Evolutionary conservation across 2,797 vertebrate species (phyloP).

Genomic region (Phoebastria nigripes): DNA sequence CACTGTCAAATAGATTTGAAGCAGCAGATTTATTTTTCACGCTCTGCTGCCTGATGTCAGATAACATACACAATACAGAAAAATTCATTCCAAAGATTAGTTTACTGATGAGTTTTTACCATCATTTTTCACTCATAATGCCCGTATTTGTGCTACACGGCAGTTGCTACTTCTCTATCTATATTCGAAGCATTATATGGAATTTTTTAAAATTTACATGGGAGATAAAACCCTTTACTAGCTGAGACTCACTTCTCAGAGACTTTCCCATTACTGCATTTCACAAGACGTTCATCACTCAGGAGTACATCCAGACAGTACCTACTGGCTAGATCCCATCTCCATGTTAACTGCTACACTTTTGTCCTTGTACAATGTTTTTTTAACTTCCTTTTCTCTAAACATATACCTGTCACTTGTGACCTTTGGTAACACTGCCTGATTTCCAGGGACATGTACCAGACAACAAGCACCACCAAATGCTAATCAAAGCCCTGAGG

Average conservation of each 20-base stretch:
- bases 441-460: not conserved
- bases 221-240: not conserved
- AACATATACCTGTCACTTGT: not conserved
- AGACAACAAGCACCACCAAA: not conserved
- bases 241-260: not conserved
- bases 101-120: slow-evolving; percentile 33
- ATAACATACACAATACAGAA: not conserved
- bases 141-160: not conserved
- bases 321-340: not conserved
- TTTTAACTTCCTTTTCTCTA: not conserved
- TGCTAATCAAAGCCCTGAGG: not conserved
- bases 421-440: not conserved
- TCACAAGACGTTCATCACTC: not conserved
- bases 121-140: slow-evolving; percentile 28
- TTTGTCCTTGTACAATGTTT: not conserved
- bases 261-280: not conserved
- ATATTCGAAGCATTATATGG: not conserved
- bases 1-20: slow-evolving; percentile 5
- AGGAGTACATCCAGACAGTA: not conserved
- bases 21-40: slow-evolving; percentile 30
- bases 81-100: slow-evolving; percentile 35
- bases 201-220: not conserved
- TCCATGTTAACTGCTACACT: not conserved
- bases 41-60: slow-evolving; percentile 34
- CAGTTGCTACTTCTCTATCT: not conserved